These are phyloP conservation scores for Axinella damicornis DNA, from an alignment of 37 sponge, comb jelly and placozoan species.

Conservation along the genomic window DNA sequence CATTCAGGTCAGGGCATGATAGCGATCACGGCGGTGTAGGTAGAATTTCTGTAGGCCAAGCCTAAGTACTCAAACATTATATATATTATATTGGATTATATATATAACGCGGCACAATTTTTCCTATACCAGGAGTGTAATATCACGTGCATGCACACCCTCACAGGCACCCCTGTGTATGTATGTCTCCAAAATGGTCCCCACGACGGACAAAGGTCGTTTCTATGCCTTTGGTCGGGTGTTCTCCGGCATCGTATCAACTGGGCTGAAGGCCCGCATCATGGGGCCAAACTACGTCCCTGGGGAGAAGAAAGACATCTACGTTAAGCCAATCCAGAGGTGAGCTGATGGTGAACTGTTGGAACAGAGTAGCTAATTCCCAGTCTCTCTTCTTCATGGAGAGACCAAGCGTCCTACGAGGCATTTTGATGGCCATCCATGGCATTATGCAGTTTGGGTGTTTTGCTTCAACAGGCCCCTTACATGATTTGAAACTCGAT, in stretches of 20 bases:
- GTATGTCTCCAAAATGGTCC: constrained; percentile 99
- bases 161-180: constrained; percentile 95
- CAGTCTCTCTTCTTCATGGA: too few species aligned
- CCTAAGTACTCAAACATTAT: too few species aligned
- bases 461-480: too few species aligned
- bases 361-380: not conserved
- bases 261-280: constrained; percentile 94
- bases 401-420: too few species aligned
- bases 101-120: too few species aligned
- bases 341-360: constrained; percentile 12
- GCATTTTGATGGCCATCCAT: not conserved
- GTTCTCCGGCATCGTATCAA: constrained; percentile 95
- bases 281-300: constrained; percentile 99
- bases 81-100: too few species aligned
- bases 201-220: constrained; percentile 97
- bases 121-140: too few species aligned
- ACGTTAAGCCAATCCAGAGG: constrained; percentile 94
- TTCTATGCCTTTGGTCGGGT: constrained; percentile 99
- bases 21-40: too few species aligned
- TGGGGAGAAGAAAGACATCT: constrained; percentile 97
- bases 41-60: too few species aligned
- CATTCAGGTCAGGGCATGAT: too few species aligned
- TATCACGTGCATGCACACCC: too few species aligned
- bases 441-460: not conserved
- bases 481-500: too few species aligned